Conservation (phyloP, 2,113 vertebrate species). For the Catharus bicknelli region DNA sequence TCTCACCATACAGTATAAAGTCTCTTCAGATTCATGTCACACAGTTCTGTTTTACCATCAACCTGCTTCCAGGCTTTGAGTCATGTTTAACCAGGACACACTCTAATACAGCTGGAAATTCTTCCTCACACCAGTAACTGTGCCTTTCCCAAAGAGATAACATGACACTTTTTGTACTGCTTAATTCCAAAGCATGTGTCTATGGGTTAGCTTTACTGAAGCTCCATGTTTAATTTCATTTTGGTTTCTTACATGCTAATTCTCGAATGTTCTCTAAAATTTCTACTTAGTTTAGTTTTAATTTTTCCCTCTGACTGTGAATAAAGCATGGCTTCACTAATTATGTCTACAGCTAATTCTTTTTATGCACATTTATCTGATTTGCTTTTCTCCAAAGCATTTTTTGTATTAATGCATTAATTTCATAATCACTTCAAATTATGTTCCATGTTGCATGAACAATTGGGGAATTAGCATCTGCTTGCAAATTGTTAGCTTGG, state of each 20-base stretch:
- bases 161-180: not conserved
- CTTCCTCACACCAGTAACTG: not conserved
- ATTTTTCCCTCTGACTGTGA: constrained; percentile 21
- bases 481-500: constrained; percentile 37
- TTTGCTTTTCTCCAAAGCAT: constrained; percentile 48
- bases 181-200: not conserved
- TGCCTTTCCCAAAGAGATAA: not conserved
- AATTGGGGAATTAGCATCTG: constrained; percentile 61
- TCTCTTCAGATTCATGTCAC: not conserved
- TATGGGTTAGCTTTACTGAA: not conserved
- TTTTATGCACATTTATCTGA: constrained; percentile 53
- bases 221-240: not conserved
- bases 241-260: not conserved
- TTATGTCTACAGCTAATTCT: constrained; percentile 40
- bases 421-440: constrained; percentile 60
- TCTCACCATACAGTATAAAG: not conserved
- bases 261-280: not conserved
- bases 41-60: not conserved
- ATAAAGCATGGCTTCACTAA: constrained; percentile 23
- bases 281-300: constrained; percentile 1
- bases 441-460: constrained; percentile 50
- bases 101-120: not conserved
- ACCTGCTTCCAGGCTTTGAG: not conserved
- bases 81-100: not conserved
- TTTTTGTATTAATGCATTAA: constrained; percentile 55